Conservation (phyloP, 2,797 vertebrate genomes). For the Novumbra hubbsi region DNA sequence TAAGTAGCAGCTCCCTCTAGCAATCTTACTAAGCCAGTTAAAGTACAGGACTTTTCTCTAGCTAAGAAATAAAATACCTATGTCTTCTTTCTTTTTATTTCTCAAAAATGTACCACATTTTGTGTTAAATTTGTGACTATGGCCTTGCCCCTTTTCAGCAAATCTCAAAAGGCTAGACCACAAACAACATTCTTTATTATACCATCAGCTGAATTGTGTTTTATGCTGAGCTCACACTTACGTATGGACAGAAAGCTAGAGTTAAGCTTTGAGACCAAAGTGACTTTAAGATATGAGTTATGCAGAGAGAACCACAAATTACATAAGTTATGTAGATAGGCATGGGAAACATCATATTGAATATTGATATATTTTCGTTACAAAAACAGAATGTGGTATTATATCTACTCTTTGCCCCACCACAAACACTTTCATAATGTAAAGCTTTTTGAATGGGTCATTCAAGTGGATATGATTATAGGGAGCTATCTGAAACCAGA, state of each 20-base stretch:
- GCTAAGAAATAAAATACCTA: background rate
- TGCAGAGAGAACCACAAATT: background rate
- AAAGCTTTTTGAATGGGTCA: conserved; percentile 37
- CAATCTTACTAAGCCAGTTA: background rate
- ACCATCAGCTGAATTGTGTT: background rate
- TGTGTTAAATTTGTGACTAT: no score
- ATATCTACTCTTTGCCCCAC: conserved; percentile 24
- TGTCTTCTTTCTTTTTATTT: no score
- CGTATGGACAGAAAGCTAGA: background rate
- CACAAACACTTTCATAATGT: conserved; percentile 56
- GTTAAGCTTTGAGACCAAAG: background rate
- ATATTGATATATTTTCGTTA: conserved; percentile 52
- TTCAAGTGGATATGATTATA: conserved; percentile 48
- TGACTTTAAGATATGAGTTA: background rate
- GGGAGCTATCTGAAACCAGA: conserved; percentile 40
- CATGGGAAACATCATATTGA: conserved; percentile 48
- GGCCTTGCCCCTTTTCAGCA: no score
- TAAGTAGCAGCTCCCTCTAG: background rate
- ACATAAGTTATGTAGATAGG: conserved; percentile 19
- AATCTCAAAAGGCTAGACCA: background rate
- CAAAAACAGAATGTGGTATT: conserved; percentile 46
- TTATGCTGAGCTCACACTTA: background rate
- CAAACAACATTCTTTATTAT: background rate
- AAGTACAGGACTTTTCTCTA: background rate
- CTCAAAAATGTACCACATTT: no score